phyloP scores from a whole-genome alignment of 2,113 vertebrate species.

The Oreochromis aureus region DNA sequence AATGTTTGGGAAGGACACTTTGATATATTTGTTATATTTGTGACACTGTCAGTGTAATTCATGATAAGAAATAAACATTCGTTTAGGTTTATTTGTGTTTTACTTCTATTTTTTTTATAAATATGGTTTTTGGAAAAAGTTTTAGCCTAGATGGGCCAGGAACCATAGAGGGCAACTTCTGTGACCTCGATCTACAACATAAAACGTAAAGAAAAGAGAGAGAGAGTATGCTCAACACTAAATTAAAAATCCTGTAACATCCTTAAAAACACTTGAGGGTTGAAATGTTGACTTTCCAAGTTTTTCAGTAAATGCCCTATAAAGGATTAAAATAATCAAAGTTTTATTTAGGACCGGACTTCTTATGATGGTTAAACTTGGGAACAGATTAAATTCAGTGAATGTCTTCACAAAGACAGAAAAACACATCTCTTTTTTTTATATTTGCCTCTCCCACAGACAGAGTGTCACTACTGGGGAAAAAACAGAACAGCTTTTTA shows the following conservation, averaged over 20 bases:
- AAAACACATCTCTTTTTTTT: too few relatives aligned
- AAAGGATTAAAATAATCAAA: background rate
- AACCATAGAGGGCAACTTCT: background rate
- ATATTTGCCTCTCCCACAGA: too few relatives aligned
- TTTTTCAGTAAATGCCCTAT: background rate
- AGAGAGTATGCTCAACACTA: background rate
- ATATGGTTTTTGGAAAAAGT: rapidly evolving
- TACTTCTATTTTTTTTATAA: background rate
- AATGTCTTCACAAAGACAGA: too few relatives aligned
- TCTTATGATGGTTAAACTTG: background rate
- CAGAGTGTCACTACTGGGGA: too few relatives aligned
- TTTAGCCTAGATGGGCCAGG: background rate
- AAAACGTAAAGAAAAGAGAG: background rate
- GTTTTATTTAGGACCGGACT: rapidly evolving
- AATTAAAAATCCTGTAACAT: rapidly evolving
- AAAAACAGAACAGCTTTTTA: background rate
- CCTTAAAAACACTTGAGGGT: background rate
- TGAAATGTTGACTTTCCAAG: rapidly evolving
- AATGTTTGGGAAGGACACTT: background rate
- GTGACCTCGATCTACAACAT: background rate
- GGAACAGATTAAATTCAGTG: background rate
- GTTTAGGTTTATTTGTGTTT: background rate
- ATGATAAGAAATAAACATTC: background rate
- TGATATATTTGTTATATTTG: background rate
- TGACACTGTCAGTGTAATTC: background rate